Evolutionary conservation across 2,113 vertebrate genomes (phyloP).

Genomic region (Vulpes ferrilata): DNA sequence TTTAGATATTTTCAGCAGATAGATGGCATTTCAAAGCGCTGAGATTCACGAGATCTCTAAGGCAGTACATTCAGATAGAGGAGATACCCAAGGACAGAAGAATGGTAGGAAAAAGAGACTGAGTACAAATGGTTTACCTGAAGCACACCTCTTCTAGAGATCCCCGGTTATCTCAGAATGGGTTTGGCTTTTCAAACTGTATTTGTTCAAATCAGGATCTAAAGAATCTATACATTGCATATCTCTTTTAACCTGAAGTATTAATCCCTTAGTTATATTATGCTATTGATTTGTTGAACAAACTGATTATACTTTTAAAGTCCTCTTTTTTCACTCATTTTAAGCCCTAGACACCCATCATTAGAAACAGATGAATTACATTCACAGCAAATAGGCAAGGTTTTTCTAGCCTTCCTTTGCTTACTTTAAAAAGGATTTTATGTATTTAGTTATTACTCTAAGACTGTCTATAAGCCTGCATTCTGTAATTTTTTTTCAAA

Average conservation of each 20-base stretch:
- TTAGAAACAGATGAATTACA: not conserved
- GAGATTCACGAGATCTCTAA: not conserved
- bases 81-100: not conserved
- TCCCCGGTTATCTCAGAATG: too few relatives aligned
- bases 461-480: not conserved
- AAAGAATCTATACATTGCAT: not conserved
- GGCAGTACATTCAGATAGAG: not conserved
- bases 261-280: not conserved
- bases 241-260: not conserved
- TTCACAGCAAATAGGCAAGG: not conserved
- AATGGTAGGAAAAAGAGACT: not conserved
- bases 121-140: not conserved
- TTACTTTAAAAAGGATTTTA: not conserved
- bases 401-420: not conserved
- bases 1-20: not conserved
- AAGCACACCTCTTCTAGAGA: not conserved
- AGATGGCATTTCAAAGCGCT: not conserved
- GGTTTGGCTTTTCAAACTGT: not conserved
- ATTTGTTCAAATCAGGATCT: not conserved
- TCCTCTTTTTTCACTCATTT: not conserved
- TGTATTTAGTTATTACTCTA: not conserved
- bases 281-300: not conserved
- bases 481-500: not conserved
- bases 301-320: not conserved
- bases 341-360: not conserved